Conservation (phyloP, 2,797 vertebrate species). For the Sparidentex hasta region DNA sequence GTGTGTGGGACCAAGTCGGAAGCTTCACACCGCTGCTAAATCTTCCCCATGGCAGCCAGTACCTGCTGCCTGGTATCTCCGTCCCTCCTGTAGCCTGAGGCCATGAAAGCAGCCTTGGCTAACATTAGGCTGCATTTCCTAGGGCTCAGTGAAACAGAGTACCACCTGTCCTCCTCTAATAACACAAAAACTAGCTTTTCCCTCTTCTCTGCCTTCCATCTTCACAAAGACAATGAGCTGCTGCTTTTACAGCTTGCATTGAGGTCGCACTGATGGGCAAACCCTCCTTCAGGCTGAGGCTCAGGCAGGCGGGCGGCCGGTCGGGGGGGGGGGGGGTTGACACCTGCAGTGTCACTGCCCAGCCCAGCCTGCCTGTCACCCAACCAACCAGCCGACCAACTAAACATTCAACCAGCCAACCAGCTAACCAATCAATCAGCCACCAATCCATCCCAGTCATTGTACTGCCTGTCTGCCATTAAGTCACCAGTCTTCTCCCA, state of each 20-base stretch:
- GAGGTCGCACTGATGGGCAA: slow-evolving; percentile 62
- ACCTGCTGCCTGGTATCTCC: slow-evolving; percentile 75
- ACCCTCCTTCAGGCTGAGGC: slow-evolving; percentile 57
- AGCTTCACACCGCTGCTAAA: slow-evolving; percentile 71
- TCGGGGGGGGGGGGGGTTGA: slow-evolving; percentile 19
- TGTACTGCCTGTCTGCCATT: slow-evolving; percentile 58
- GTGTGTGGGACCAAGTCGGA: slow-evolving; percentile 58
- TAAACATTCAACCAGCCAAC: slow-evolving; percentile 22
- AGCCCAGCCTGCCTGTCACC: slow-evolving; percentile 50
- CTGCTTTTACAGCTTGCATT: slow-evolving; percentile 46
- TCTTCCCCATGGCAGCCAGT: slow-evolving; percentile 72
- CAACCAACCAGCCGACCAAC: slow-evolving; percentile 32
- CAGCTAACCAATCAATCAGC: slow-evolving; percentile 25
- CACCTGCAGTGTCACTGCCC: slow-evolving; percentile 68
- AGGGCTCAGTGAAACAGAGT: slow-evolving; percentile 73
- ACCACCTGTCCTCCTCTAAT: slow-evolving; percentile 80
- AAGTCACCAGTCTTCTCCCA: slow-evolving; percentile 61
- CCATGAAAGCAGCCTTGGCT: slow-evolving; percentile 78
- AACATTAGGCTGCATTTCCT: slow-evolving; percentile 78
- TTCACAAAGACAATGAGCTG: slow-evolving; percentile 69
- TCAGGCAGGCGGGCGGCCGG: slow-evolving; percentile 19
- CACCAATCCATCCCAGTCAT: slow-evolving; percentile 52
- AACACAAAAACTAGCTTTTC: slow-evolving; percentile 71
- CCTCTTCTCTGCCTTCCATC: slow-evolving; percentile 66
- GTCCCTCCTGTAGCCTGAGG: slow-evolving; percentile 77